Evolutionary conservation across 1,140 invertebrate species (phyloP).

Genomic region (Helicoverpa armigera): DNA sequence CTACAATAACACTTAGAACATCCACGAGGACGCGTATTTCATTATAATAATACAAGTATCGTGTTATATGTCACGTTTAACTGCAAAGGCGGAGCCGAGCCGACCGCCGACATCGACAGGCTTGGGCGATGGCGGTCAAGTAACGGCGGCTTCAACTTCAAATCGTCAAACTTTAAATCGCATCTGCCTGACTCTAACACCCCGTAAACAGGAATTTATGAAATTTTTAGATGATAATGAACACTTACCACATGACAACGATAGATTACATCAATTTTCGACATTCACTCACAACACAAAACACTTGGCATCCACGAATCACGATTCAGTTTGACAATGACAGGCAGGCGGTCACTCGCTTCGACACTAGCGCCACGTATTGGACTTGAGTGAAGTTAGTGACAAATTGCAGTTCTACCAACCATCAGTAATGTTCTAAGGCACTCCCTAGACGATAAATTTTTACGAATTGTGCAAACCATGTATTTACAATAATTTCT

Average conservation of each 20-base stretch:
- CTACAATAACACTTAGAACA: neutral
- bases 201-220: neutral
- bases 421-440: neutral
- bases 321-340: slow-evolving; percentile 68
- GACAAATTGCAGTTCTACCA: slow-evolving; percentile 45
- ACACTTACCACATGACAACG: slow-evolving; percentile 81
- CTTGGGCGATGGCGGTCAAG: slow-evolving; percentile 84
- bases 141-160: slow-evolving; percentile 69
- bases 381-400: slow-evolving; percentile 58
- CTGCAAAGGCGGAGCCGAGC: slow-evolving; percentile 74
- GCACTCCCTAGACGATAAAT: no score
- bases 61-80: slow-evolving; percentile 56
- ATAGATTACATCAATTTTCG: slow-evolving; percentile 70
- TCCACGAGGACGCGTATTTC: slow-evolving; percentile 14
- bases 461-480: no score
- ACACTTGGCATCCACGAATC: slow-evolving; percentile 82
- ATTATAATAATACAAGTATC: slow-evolving; percentile 48
- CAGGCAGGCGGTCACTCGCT: slow-evolving; percentile 58
- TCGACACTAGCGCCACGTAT: slow-evolving; percentile 75
- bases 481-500: no score
- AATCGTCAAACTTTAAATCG: slow-evolving; percentile 31
- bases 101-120: slow-evolving; percentile 66
- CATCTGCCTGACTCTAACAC: neutral
- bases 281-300: slow-evolving; percentile 82
- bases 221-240: slow-evolving; percentile 25